These are phyloP conservation scores for Drosophila biarmipes DNA, from an alignment of 1,140 invertebrate genomes.

Conservation along the genomic window DNA sequence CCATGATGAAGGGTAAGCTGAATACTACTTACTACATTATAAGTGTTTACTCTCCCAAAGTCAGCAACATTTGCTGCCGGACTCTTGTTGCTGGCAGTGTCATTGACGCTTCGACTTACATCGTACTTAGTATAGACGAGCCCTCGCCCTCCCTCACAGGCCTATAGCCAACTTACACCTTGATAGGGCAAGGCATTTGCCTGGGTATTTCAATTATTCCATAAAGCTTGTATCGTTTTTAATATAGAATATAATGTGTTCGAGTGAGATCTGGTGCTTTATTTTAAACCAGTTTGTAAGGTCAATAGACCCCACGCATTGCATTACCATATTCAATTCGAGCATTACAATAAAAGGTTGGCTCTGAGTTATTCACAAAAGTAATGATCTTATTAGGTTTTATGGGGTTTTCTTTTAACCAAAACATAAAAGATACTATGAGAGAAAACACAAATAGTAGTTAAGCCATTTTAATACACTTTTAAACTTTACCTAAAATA, in stretches of 20 bases:
- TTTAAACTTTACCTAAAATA: too few species aligned
- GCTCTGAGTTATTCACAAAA: too few species aligned
- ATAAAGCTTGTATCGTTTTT: neutral
- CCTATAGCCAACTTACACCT: constrained; percentile 5
- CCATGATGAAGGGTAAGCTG: constrained; percentile 73
- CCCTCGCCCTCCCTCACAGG: constrained; percentile 22
- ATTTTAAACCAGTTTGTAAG: neutral
- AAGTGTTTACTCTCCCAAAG: neutral
- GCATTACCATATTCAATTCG: neutral
- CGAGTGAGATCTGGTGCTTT: neutral
- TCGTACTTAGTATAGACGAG: constrained; percentile 16
- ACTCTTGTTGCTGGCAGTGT: constrained; percentile 18
- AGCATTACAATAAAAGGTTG: too few species aligned
- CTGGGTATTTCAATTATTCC: constrained; percentile 1
- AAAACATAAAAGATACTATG: too few species aligned
- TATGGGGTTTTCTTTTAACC: too few species aligned
- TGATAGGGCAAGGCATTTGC: neutral
- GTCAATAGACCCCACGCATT: neutral
- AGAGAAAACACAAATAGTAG: too few species aligned
- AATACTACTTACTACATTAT: neutral
- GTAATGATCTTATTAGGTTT: too few species aligned
- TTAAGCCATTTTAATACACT: too few species aligned
- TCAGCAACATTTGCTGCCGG: constrained; percentile 34
- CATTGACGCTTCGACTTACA: constrained; percentile 45
- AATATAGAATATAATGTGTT: too few species aligned